Evolutionary conservation across 2,797 vertebrate genomes (phyloP).

Genomic region (Aulostomus chinensis): DNA sequence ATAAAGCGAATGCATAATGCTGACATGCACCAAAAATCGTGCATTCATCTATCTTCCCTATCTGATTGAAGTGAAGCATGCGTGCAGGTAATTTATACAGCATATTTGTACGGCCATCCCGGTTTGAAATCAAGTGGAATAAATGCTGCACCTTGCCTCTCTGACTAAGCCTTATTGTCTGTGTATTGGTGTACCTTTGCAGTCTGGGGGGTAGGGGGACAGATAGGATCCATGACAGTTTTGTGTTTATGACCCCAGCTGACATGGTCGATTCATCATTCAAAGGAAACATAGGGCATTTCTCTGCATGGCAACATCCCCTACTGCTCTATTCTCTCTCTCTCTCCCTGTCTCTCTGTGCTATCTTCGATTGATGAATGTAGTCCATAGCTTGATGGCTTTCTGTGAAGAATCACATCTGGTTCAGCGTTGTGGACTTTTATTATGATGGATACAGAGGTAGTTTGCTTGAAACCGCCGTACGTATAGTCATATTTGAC

Average conservation of each 20-base stretch:
- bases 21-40: conserved; percentile 1
- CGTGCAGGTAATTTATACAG: neutral
- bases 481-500: no score
- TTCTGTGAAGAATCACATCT: conserved; percentile 23
- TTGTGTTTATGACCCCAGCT: conserved; percentile 37
- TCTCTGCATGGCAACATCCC: conserved; percentile 43
- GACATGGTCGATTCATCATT: conserved; percentile 47
- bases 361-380: conserved; percentile 22
- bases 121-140: neutral
- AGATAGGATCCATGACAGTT: conserved; percentile 4
- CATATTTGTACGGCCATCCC: neutral
- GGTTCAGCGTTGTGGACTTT: conserved; percentile 10
- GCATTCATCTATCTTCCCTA: conserved; percentile 12
- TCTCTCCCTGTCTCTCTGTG: conserved; percentile 12
- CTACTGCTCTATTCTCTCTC: conserved; percentile 4
- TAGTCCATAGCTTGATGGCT: conserved; percentile 1
- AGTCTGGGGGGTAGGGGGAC: neutral
- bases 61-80: neutral
- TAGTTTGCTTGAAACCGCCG: no score
- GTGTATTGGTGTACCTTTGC: neutral
- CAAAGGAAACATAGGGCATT: conserved; percentile 40
- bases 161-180: neutral
- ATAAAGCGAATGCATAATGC: conserved; percentile 28
- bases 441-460: conserved; percentile 5
- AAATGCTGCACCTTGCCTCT: neutral